Percentiles rank a stretch among this genome's conserved stretches.
Evolutionary conservation across 1,140 invertebrate genomes (phyloP).

Genomic region (Penaeus chinensis): DNA sequence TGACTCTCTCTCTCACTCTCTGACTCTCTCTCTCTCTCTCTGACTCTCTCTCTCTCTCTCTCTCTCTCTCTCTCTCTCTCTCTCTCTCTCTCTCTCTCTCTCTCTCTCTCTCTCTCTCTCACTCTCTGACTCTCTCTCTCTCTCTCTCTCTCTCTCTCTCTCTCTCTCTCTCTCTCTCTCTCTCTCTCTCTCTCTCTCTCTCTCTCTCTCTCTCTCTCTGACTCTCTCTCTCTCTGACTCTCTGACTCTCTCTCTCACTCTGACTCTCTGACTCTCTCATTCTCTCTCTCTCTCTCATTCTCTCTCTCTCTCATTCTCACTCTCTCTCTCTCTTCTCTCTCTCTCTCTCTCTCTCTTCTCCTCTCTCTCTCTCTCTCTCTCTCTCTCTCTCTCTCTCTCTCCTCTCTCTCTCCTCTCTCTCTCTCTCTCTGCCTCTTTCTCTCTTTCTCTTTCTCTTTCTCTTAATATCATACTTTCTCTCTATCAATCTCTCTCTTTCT

Average conservation of each 20-base stretch:
- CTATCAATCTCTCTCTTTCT: not conserved
- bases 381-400: no score
- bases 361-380: no score
- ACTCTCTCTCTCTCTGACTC: no score
- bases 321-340: not conserved
- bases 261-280: not conserved
- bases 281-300: not conserved
- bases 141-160: no score
- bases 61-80: constrained; percentile 7
- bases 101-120: not conserved
- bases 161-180: no score
- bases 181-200: no score
- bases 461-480: not conserved
- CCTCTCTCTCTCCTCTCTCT: no score
- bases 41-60: constrained; percentile 9
- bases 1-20: no score
- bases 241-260: not conserved
- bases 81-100: constrained; percentile 2
- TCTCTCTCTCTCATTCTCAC: not conserved
- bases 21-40: not conserved
- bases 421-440: no score
- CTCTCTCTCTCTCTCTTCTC: not conserved
- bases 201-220: no score
- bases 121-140: no score
- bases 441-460: no score